A percentile compares a stretch with the other conserved stretches of the same genome.
phyloP scores from a whole-genome alignment of 1,140 invertebrate genomes.

The Globodera rostochiensis region DNA sequence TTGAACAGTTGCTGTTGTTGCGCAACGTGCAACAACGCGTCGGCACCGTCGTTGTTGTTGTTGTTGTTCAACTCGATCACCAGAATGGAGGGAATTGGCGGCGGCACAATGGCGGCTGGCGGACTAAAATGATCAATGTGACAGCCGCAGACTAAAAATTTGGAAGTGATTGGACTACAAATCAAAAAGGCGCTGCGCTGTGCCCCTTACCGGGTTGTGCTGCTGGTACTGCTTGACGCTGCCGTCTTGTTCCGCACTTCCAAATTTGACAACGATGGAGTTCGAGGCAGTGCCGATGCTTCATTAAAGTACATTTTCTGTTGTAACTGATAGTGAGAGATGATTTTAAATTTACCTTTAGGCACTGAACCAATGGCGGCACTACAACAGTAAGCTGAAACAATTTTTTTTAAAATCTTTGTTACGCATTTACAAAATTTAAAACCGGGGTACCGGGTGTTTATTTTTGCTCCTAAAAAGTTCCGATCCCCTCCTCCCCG shows the following conservation, averaged over 20 bases:
- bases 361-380: neutral
- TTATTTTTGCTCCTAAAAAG: neutral
- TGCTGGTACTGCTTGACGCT: conserved; percentile 3
- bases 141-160: neutral
- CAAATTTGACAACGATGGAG: neutral
- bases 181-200: too few species aligned
- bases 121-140: neutral
- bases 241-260: neutral
- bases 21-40: neutral
- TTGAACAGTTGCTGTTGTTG: neutral
- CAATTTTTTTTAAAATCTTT: neutral
- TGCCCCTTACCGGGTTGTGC: conserved; percentile 2
- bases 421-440: conserved; percentile 18
- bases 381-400: conserved; percentile 32
- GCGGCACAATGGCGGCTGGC: neutral
- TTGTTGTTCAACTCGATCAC: conserved; percentile 3
- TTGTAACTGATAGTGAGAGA: neutral
- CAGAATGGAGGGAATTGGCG: conserved; percentile 3
- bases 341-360: neutral
- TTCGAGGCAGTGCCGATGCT: neutral
- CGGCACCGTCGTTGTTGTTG: conserved; percentile 1
- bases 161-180: too few species aligned
- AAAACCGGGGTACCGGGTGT: neutral
- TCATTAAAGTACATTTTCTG: neutral
- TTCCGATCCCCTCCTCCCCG: too few species aligned